phyloP scores from a whole-genome alignment of 2,888 invertebrate genomes.

The Siphonodentalium dalli region DNA sequence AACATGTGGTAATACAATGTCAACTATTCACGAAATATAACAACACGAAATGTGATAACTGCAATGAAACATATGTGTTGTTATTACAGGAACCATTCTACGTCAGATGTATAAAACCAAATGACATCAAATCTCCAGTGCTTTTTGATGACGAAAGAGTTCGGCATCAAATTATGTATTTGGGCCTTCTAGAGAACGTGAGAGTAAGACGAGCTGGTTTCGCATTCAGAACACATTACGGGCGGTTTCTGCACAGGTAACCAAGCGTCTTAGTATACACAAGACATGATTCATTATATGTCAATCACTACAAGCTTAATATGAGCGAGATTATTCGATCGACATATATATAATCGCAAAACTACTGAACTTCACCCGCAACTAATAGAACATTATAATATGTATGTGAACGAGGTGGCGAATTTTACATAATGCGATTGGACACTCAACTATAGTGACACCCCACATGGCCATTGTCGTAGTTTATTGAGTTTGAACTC shows the following conservation, averaged over 20 bases:
- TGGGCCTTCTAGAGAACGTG: conserved; percentile 94
- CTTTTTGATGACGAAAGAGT: conserved; percentile 84
- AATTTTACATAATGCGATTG: too few relatives aligned
- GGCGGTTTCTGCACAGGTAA: conserved; percentile 85
- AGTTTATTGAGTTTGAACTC: too few relatives aligned
- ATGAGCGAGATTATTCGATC: neutral
- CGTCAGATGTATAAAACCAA: conserved; percentile 96
- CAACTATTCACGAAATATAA: too few relatives aligned
- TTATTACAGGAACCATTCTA: conserved; percentile 93
- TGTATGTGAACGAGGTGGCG: too few relatives aligned
- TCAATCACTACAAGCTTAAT: neutral
- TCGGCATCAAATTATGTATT: conserved; percentile 73
- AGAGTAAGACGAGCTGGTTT: conserved; percentile 95
- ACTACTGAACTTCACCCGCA: neutral
- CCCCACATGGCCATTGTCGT: too few relatives aligned
- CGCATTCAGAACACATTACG: conserved; percentile 93
- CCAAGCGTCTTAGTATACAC: too few relatives aligned
- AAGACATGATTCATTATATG: neutral
- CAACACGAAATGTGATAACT: too few relatives aligned
- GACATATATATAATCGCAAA: neutral
- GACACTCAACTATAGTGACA: too few relatives aligned
- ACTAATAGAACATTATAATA: too few relatives aligned
- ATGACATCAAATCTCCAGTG: conserved; percentile 87
- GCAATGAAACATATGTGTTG: too few relatives aligned
- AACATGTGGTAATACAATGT: too few relatives aligned